Evolutionary conservation across 2,113 vertebrate genomes (phyloP).

Genomic region (Toxotes jaculatrix): DNA sequence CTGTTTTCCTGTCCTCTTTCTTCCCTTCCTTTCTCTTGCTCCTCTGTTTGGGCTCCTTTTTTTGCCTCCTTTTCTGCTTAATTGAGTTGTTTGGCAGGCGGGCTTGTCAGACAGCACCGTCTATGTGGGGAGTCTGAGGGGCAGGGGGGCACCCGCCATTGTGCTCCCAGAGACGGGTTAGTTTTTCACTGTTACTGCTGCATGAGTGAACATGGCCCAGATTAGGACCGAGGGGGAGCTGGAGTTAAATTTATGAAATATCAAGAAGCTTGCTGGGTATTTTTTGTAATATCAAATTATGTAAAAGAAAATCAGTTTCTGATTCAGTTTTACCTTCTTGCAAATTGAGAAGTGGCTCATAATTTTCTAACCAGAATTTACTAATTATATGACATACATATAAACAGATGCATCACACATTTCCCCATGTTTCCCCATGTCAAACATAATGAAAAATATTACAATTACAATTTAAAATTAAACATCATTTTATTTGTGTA

Average conservation of each 20-base stretch:
- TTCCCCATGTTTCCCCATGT: too few species aligned
- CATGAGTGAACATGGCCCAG: constrained; percentile 80
- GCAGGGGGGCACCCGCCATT: constrained; percentile 74
- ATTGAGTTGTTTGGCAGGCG: constrained; percentile 88
- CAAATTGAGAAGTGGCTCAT: not conserved
- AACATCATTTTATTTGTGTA: not conserved
- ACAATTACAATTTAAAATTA: not conserved
- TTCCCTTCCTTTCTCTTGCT: constrained; percentile 76
- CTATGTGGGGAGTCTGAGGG: constrained; percentile 85
- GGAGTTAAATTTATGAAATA: constrained; percentile 47
- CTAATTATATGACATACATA: not conserved
- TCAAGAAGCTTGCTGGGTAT: not conserved
- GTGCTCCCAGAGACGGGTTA: constrained; percentile 83
- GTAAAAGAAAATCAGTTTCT: not conserved
- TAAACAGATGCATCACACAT: not conserved
- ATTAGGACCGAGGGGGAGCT: constrained; percentile 38
- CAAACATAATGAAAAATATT: not conserved
- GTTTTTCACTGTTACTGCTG: constrained; percentile 86
- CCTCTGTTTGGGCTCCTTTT: constrained; percentile 82
- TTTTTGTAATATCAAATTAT: not conserved
- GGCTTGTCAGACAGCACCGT: constrained; percentile 82
- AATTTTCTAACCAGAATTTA: not conserved
- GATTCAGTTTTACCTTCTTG: not conserved
- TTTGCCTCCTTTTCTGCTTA: constrained; percentile 85
- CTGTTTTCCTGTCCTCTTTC: constrained; percentile 75